Evolutionary conservation across 2,797 vertebrate genomes (phyloP).

Genomic region (Denticeps clupeoides): DNA sequence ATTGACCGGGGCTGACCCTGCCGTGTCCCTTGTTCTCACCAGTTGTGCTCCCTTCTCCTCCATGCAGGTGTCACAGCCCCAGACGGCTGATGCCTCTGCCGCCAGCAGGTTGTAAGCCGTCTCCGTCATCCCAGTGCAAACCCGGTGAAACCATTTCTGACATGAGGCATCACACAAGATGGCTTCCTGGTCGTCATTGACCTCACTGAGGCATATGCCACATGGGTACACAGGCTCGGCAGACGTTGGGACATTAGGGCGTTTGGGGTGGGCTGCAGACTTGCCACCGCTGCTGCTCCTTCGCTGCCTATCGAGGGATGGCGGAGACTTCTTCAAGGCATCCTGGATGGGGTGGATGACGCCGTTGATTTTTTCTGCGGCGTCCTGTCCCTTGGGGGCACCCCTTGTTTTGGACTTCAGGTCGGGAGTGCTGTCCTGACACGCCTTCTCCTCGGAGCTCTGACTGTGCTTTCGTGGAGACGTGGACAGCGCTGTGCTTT

Average conservation of each 20-base stretch:
- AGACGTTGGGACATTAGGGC: constrained; percentile 40
- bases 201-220: constrained; percentile 67
- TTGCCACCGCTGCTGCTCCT: constrained; percentile 26
- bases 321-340: constrained; percentile 48
- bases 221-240: constrained; percentile 62
- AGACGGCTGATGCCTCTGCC: constrained; percentile 64
- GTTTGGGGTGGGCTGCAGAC: constrained; percentile 42
- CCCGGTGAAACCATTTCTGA: constrained; percentile 74
- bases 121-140: constrained; percentile 76
- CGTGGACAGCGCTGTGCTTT: constrained; percentile 35
- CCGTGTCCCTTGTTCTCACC: constrained; percentile 51
- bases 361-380: constrained; percentile 46
- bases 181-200: constrained; percentile 72
- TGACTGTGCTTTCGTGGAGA: constrained; percentile 48
- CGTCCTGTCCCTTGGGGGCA: constrained; percentile 38
- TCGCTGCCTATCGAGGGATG: constrained; percentile 36
- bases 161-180: constrained; percentile 74
- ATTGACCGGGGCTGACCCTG: constrained; percentile 32
- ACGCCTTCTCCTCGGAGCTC: constrained; percentile 45
- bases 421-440: constrained; percentile 42
- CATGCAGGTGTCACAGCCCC: constrained; percentile 76
- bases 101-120: constrained; percentile 69
- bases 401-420: constrained; percentile 45
- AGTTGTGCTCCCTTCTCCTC: constrained; percentile 62
- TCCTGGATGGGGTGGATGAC: constrained; percentile 47